Evolutionary conservation across 92 coral and sea anemone genomes (phyloP), one percentile per base, ranked within the genome.

Genomic region (Ricordea florida): DNA sequence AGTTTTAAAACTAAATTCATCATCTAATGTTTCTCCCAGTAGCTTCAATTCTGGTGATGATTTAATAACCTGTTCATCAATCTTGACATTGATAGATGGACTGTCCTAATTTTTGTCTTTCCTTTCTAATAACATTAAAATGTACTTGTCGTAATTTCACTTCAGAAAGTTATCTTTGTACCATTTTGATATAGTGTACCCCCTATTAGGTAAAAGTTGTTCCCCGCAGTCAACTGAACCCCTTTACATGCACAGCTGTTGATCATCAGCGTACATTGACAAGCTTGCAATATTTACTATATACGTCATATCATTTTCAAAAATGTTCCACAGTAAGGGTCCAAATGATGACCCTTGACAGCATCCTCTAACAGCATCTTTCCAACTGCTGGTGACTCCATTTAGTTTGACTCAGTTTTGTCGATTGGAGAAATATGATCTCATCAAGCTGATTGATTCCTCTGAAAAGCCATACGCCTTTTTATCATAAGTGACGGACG

Each of bases 11-110:
- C 42, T 76, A n/a, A 62, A 50, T 38, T 35, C 37, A 34, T 55
- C 47, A 33, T 82, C 87, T 15, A 73, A 16, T n/a, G 56, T 62
- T 28, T 56, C 84, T 35, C 89, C 89, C 2, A 84, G 53, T 29
- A 66, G 47, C 41, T 42, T 81, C 10, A 81, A 5, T 2, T 44
- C 49, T 21, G 71, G 61, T 24, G 75, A 47, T 37, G 68, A 35
- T 16, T 72, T 61, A 25, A 73, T 81, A 5, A 10, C 41, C 27
- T 25, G 20, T 17, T 46, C 87, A 37, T 72, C 57, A 27, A 43
- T 55, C 15, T 13, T 32, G 27, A 63, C 36, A 10, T 52, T 71
- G 35, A 47, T 4, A 35, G 71, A 63, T 28, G 41, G 52, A 45
- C 15, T 61, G 18, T 31, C 48, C 26, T 42, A 32, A n/a, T 27